Evolutionary conservation across 2,888 invertebrate species (phyloP).

Genomic region (Tipula helvola): DNA sequence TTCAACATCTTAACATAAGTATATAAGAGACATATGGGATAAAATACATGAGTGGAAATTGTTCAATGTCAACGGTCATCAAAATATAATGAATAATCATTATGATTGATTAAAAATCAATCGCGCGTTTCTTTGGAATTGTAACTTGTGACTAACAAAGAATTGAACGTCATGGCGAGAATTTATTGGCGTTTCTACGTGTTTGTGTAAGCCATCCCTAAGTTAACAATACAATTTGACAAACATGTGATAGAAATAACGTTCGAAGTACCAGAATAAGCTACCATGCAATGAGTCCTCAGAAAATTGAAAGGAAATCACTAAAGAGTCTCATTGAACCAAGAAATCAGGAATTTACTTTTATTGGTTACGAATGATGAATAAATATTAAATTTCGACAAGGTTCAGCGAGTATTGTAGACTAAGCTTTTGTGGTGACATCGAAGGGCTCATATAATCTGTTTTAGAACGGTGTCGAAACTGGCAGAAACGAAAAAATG

Average conservation of each 20-base stretch:
- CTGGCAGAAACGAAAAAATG: no score
- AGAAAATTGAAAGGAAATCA: no score
- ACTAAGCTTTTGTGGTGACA: no score
- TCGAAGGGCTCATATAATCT: no score
- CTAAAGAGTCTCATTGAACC: no score
- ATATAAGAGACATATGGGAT: not conserved
- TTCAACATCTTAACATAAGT: not conserved
- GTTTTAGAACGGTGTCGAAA: no score
- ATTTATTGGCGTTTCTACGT: not conserved
- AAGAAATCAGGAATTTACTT: no score
- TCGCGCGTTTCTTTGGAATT: conserved; percentile 11
- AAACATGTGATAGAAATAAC: not conserved
- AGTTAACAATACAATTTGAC: not conserved
- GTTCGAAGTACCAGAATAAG: no score
- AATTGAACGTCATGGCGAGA: not conserved
- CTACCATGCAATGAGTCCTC: no score
- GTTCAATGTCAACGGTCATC: conserved; percentile 10
- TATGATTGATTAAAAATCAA: conserved; percentile 15
- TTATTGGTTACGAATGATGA: no score
- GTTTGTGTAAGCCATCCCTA: not conserved
- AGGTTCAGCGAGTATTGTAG: no score
- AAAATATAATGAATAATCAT: conserved; percentile 11
- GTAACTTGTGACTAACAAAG: conserved; percentile 6
- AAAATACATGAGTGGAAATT: not conserved
- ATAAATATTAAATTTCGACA: no score